Base-by-base conservation (phyloP, 2,888 invertebrate species). In the Spicauda simplicius region DNA sequence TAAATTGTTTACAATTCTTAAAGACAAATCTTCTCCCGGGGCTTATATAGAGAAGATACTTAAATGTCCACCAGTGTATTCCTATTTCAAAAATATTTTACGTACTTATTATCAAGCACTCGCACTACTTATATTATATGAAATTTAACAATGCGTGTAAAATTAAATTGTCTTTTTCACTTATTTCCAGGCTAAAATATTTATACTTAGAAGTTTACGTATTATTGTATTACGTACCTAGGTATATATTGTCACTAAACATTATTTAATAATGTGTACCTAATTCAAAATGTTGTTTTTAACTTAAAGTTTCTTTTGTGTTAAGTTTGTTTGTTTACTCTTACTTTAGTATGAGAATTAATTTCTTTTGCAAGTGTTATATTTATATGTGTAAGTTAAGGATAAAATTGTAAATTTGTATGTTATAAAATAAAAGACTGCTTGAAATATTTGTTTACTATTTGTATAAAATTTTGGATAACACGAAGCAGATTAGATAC, bases 1-100 rank as follows among this genome's bases (percentile, higher is more conserved):
- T 69, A 83, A 82, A 58, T 52, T 77, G 6, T 71, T 70, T 60
- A 53, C 72, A 4, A 71, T 70, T 45, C 54, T 75, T 18, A 70
- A 58, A 25, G 56, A 72, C 20, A 11, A 59, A 12, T 20, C 50
- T 16, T 45, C 56, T 14, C 69, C 73, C 10, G 63, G 71, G 53
- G 61, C 61, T 11, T 74, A 70, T 54, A 61, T 76, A 19, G 65
- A 73, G 52, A 67, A 59, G 3, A 60, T 55, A 54, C 60, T 76
- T 3, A 61, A 69, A 7, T 71, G 70, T 53, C 48, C 67, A n/a
- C 45, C 71, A 7, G 72, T 75, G 0, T 64, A 67, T 30, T 12
- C 33, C 11, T 71, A 68, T 61, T 75, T 70, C 37, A 66, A 72
- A 58, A 70, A 61, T 8, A 69, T 68, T 37, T 20, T 68, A 3